Conservation (phyloP, 2,888 invertebrate genomes). For the Kryphioiulus occultus region DNA sequence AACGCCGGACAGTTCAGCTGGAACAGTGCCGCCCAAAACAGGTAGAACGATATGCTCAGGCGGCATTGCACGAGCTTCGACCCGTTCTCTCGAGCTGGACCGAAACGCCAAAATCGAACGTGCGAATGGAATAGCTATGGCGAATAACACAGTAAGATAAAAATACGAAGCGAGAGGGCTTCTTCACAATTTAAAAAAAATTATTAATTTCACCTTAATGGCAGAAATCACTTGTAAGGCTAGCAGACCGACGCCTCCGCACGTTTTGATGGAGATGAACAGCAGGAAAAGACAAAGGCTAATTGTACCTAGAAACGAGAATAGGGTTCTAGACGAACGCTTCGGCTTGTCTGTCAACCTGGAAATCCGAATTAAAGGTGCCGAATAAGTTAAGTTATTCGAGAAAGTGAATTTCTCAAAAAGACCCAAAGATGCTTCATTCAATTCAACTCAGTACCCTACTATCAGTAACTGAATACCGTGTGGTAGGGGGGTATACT, state of each 20-base stretch:
- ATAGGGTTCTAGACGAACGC: neutral
- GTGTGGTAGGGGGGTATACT: too few species aligned
- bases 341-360: neutral
- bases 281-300: neutral
- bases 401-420: too few species aligned
- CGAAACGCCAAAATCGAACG: neutral
- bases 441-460: too few species aligned
- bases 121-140: neutral
- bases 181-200: too few species aligned
- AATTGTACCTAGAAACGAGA: neutral
- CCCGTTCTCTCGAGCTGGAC: neutral
- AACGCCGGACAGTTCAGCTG: slow-evolving; percentile 8
- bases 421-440: too few species aligned
- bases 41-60: neutral
- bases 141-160: neutral
- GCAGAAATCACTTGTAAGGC: slow-evolving; percentile 12
- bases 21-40: neutral
- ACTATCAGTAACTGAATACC: too few species aligned
- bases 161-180: too few species aligned
- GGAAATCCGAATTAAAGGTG: neutral
- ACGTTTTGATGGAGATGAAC: neutral
- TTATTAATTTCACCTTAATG: neutral
- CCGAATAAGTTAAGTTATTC: too few species aligned
- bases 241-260: neutral
- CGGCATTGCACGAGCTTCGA: neutral